Percentiles rank a stretch among this genome's conserved stretches.
Conservation (phyloP, 1,140 invertebrate species). For the Brachionus plicatilis region DNA sequence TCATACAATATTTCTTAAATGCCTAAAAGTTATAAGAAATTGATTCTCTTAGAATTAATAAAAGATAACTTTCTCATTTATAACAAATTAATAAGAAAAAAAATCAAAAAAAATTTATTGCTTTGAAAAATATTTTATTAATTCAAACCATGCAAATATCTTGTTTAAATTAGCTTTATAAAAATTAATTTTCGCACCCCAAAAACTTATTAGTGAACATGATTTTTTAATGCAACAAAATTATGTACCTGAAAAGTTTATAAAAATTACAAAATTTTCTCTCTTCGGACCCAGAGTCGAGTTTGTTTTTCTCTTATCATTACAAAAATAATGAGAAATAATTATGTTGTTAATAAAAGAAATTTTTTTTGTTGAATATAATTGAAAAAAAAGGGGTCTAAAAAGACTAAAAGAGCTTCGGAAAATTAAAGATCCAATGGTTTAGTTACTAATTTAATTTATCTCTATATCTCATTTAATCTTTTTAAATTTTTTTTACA, state of each 20-base stretch:
- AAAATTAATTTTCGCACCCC: background rate
- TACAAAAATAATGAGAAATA: background rate
- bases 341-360: background rate
- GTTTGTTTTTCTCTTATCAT: background rate
- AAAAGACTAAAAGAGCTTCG: background rate
- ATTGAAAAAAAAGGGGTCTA: background rate
- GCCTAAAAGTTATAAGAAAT: background rate
- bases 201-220: background rate
- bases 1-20: background rate
- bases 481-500: background rate
- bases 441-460: background rate
- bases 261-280: background rate
- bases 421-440: background rate
- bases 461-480: background rate
- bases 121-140: background rate
- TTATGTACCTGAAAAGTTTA: background rate
- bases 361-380: background rate
- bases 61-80: background rate
- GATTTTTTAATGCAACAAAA: background rate
- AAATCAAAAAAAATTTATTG: background rate
- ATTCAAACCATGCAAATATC: background rate
- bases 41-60: background rate
- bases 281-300: background rate
- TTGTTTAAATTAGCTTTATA: background rate
- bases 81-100: background rate